Evolutionary conservation across 2,797 vertebrate genomes (phyloP).

Genomic region (Tragelaphus eurycerus): DNA sequence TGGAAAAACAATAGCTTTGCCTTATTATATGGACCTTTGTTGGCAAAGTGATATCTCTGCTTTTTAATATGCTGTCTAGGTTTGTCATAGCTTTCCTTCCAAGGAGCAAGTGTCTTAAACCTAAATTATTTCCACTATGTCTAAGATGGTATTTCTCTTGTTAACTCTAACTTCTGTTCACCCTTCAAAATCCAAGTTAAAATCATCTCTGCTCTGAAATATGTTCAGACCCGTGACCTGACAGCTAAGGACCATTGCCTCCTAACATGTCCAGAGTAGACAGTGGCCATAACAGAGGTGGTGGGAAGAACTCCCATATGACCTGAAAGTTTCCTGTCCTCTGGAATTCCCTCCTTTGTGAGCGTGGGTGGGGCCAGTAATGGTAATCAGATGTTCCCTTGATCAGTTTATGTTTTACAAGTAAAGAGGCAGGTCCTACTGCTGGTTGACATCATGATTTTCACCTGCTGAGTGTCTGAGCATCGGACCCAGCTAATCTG

Average conservation of each 20-base stretch:
- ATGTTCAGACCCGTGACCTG: background rate
- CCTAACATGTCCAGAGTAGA: background rate
- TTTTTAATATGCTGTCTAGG: background rate
- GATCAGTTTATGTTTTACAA: fast-evolving
- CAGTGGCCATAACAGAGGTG: fast-evolving
- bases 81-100: background rate
- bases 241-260: background rate
- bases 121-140: fast-evolving
- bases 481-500: background rate
- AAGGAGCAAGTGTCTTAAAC: background rate
- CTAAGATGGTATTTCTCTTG: background rate
- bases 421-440: background rate
- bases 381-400: fast-evolving
- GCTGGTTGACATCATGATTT: background rate
- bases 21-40: background rate
- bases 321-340: fast-evolving
- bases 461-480: background rate
- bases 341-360: fast-evolving
- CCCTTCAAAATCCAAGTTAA: background rate
- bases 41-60: background rate
- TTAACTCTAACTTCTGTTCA: background rate
- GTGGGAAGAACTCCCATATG: background rate
- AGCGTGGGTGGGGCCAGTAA: fast-evolving
- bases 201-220: background rate
- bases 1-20: background rate